Evolutionary conservation across 2,888 invertebrate genomes (phyloP), one percentile per base, ranked within the genome.

Genomic region (Epinotia nisella): DNA sequence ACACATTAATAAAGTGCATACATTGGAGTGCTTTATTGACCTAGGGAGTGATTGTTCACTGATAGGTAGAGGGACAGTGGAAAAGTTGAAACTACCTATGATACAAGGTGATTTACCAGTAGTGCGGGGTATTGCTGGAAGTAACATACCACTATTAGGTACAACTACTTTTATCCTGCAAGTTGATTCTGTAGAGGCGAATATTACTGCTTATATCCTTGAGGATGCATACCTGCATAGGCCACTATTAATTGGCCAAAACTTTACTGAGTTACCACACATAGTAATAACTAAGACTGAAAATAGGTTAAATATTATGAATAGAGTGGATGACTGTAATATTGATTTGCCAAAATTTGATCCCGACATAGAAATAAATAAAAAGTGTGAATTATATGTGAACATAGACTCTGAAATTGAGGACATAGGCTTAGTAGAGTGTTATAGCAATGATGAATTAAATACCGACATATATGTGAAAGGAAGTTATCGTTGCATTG

Each of bases 41-140:
- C 15, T 70, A 29, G 70, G 70, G 17, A 70, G 70, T 58, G 64
- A 70, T 35, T 70, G 64, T 19, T 58, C 70, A 11, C 64, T 70
- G 13, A 64, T 70, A 17, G 17, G 24, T 10, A 24, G 49, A 19
- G 64, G 45, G 2, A 17, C 49, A 17, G 64, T 58, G 35, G 21
- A 62, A 62, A 62, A 49, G 3, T n/a, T 62, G 24, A 41, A 62
- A 1, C 17, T 62, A 10, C 45, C 21, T 9, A 24, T 62, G 10
- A 13, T 10, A 49, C 45, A 49, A 7, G 41, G 21, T 21, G 45
- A 62, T 0, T 24, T 62, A n/a, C 62, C 62, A 0, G n/a, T 49
- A 49, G 62, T 62, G 0, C 13, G 24, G 7, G 49, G 49, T 49
- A 39, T 39, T 11, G 41, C 61, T 13, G 61, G 61, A 45, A 24